Evolutionary conservation across 64 coral and sea anemone species (phyloP).

Genomic region (Stichodactyla helianthus): DNA sequence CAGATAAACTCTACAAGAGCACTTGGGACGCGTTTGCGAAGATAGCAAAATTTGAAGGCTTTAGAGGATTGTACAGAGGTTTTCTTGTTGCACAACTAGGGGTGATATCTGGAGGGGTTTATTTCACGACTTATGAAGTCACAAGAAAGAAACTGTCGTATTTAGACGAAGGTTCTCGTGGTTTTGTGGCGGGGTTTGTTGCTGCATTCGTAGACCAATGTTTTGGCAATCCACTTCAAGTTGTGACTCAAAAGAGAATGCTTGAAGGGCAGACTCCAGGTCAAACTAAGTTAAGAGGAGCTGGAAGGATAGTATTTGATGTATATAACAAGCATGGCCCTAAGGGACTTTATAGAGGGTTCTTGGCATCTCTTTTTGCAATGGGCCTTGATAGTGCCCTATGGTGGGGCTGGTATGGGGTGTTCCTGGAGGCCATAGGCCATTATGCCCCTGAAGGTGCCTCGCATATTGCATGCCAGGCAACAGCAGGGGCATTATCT

Average conservation of each 20-base stretch:
- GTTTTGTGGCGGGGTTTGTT: slow-evolving; percentile 69
- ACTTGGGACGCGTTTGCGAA: slow-evolving; percentile 71
- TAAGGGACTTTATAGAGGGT: slow-evolving; percentile 76
- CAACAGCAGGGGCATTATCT: slow-evolving; percentile 60
- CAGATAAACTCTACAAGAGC: slow-evolving; percentile 49
- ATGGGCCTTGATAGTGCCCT: slow-evolving; percentile 63
- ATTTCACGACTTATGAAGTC: slow-evolving; percentile 77
- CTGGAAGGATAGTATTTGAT: slow-evolving; percentile 20
- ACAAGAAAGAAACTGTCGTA: slow-evolving; percentile 56
- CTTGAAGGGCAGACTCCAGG: slow-evolving; percentile 38
- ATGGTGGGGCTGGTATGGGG: slow-evolving; percentile 80
- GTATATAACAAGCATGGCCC: slow-evolving; percentile 63
- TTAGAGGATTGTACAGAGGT: slow-evolving; percentile 73
- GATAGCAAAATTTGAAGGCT: slow-evolving; percentile 59
- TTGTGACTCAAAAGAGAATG: slow-evolving; percentile 69
- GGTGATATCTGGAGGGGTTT: slow-evolving; percentile 63
- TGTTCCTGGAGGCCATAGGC: slow-evolving; percentile 59
- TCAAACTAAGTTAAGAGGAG: slow-evolving; percentile 26
- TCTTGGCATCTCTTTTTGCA: slow-evolving; percentile 62
- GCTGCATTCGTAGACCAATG: slow-evolving; percentile 70
- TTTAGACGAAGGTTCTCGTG: slow-evolving; percentile 45
- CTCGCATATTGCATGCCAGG: slow-evolving; percentile 60
- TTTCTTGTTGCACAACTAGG: slow-evolving; percentile 58
- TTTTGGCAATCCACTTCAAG: slow-evolving; percentile 67
- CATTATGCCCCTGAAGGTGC: slow-evolving; percentile 61